These are phyloP conservation scores for Trichomalopsis sarcophagae DNA, from an alignment of 1,140 invertebrate species.

Conservation along the genomic window DNA sequence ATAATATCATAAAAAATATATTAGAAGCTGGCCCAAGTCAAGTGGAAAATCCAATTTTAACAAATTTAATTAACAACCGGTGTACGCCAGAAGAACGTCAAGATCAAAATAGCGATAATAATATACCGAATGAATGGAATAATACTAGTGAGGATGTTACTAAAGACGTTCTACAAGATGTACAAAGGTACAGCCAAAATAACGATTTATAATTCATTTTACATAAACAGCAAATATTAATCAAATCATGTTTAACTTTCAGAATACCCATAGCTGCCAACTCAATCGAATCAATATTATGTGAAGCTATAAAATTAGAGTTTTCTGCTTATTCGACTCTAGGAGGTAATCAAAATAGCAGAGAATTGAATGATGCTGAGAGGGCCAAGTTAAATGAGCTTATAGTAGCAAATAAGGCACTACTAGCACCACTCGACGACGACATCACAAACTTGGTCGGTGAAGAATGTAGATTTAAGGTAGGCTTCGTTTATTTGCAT, in stretches of 20 bases:
- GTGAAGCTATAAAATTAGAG: conserved; percentile 88
- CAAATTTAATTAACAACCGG: conserved; percentile 67
- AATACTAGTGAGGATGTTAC: conserved; percentile 72
- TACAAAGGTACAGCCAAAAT: conserved; percentile 74
- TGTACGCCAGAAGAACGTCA: conserved; percentile 56
- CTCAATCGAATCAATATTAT: conserved; percentile 87
- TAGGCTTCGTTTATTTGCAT: conserved; percentile 57
- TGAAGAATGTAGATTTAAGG: conserved; percentile 79
- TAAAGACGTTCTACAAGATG: conserved; percentile 80
- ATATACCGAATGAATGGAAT: conserved; percentile 51
- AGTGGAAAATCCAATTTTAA: conserved; percentile 68
- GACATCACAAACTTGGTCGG: conserved; percentile 82
- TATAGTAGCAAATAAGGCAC: conserved; percentile 87
- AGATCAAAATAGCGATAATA: conserved; percentile 40
- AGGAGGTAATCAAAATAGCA: conserved; percentile 77
- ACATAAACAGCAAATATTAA: not conserved
- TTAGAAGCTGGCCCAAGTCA: conserved; percentile 26
- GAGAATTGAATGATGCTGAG: conserved; percentile 88
- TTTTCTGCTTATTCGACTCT: conserved; percentile 82
- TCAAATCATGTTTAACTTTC: not conserved
- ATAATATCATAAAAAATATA: conserved; percentile 24
- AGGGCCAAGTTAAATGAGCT: conserved; percentile 88
- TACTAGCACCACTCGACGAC: conserved; percentile 87
- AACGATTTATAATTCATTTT: not conserved
- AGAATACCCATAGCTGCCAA: conserved; percentile 72